phyloP scores from a whole-genome alignment of 2,888 invertebrate genomes.

The Glaucopsyche alexis region DNA sequence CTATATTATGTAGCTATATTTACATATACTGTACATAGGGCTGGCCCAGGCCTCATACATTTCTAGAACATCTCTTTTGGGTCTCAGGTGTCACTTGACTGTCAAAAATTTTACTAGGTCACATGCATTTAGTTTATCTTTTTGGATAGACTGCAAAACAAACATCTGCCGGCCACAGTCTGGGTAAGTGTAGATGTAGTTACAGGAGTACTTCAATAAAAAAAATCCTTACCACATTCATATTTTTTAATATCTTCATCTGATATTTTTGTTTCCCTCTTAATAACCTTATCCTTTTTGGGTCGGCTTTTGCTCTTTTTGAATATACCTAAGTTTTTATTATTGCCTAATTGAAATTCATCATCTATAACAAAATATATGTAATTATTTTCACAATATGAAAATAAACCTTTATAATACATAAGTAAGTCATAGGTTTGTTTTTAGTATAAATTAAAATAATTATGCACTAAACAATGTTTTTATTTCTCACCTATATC shows the following conservation, averaged over 20 bases:
- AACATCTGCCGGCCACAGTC: too few relatives aligned
- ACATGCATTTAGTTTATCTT: too few relatives aligned
- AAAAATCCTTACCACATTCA: constrained; percentile 5
- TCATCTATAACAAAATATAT: neutral
- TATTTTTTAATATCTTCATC: neutral
- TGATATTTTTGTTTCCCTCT: neutral
- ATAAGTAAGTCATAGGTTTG: too few relatives aligned
- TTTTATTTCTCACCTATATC: neutral
- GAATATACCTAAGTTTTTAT: neutral
- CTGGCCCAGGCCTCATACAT: too few relatives aligned
- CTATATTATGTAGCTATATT: too few relatives aligned
- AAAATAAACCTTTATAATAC: neutral
- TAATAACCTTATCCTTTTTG: neutral
- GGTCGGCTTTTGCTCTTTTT: neutral
- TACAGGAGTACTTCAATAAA: too few relatives aligned
- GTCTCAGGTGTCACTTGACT: too few relatives aligned
- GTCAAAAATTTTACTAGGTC: too few relatives aligned
- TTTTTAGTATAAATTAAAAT: neutral
- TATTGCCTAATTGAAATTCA: neutral
- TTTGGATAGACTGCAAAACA: too few relatives aligned
- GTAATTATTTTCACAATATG: neutral
- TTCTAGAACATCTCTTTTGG: too few relatives aligned
- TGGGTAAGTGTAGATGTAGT: too few relatives aligned
- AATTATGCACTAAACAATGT: neutral
- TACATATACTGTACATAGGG: too few relatives aligned